phyloP scores from a whole-genome alignment of 2,797 vertebrate genomes.

The Euthynnus affinis region DNA sequence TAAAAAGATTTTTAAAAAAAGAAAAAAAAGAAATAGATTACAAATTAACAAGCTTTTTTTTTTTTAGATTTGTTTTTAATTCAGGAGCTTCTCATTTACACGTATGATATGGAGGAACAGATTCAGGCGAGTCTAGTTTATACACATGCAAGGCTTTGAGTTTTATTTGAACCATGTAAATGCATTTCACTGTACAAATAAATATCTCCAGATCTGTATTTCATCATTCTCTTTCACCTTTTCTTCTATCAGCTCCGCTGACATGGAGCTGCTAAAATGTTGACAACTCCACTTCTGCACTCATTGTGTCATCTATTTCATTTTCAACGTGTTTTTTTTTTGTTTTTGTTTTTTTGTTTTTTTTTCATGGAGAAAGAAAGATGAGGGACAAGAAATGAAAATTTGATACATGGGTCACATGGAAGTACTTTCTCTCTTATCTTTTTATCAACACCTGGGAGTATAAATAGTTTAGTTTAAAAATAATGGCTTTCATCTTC shows the following conservation, averaged over 20 bases:
- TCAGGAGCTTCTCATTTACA: constrained; percentile 52
- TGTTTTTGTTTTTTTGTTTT: not conserved
- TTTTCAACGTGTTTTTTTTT: constrained; percentile 18
- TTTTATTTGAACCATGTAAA: constrained; percentile 34
- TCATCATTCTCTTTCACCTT: constrained; percentile 52
- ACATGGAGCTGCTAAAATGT: constrained; percentile 56
- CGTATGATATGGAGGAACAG: constrained; percentile 26
- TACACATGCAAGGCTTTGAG: constrained; percentile 36
- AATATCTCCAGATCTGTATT: constrained; percentile 40
- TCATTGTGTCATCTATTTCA: constrained; percentile 70
- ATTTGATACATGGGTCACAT: constrained; percentile 56
- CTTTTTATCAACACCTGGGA: constrained; percentile 62
- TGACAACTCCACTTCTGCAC: constrained; percentile 71
- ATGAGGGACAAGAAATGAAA: constrained; percentile 32
- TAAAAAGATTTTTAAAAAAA: constrained; percentile 42
- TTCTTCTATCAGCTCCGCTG: constrained; percentile 52
- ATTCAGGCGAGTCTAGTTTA: constrained; percentile 42
- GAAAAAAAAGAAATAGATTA: constrained; percentile 55
- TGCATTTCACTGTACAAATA: constrained; percentile 36
- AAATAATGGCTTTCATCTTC: constrained; percentile 79
- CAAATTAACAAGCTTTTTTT: constrained; percentile 67
- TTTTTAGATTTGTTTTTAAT: constrained; percentile 53
- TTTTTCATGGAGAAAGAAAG: constrained; percentile 32
- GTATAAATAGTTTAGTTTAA: constrained; percentile 80
- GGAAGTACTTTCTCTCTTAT: constrained; percentile 53